Evolutionary conservation across 2,888 invertebrate genomes (phyloP).

Genomic region (Drosophila rellima): DNA sequence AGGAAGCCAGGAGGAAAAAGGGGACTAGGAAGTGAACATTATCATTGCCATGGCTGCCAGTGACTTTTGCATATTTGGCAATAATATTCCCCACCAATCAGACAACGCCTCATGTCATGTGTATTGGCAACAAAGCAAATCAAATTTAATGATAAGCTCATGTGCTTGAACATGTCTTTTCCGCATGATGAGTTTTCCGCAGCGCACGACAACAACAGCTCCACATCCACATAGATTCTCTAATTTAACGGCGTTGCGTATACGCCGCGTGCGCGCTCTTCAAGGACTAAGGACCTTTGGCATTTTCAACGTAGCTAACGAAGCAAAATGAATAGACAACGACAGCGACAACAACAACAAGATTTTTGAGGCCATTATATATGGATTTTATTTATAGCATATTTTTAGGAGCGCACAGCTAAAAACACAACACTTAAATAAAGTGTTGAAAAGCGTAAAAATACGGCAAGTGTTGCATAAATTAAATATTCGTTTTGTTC

Average conservation of each 20-base stretch:
- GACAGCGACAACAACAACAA: constrained; percentile 27
- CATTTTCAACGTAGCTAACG: constrained; percentile 66
- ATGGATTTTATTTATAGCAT: constrained; percentile 77
- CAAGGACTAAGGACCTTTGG: constrained; percentile 47
- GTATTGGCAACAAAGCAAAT: constrained; percentile 70
- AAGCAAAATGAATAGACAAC: constrained; percentile 62
- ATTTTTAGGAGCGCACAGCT: constrained; percentile 65
- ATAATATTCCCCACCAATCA: constrained; percentile 22
- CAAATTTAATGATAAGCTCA: constrained; percentile 78
- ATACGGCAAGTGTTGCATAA: constrained; percentile 40
- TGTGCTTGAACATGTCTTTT: constrained; percentile 70
- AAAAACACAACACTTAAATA: constrained; percentile 50
- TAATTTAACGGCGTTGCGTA: constrained; percentile 69
- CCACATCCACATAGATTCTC: constrained; percentile 48
- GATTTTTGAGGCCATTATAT: constrained; percentile 49
- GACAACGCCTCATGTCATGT: constrained; percentile 30
- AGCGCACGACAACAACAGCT: constrained; percentile 53
- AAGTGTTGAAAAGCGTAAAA: constrained; percentile 47
- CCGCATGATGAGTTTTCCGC: constrained; percentile 60
- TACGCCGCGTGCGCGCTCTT: constrained; percentile 42
- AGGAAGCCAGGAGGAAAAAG: not conserved
- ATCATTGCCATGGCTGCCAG: constrained; percentile 19
- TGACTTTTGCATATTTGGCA: constrained; percentile 58
- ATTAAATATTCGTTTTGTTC: constrained; percentile 33
- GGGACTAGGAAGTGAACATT: not conserved